Conservation (phyloP, 2,888 invertebrate genomes). For the Metacarcinus magister region DNA sequence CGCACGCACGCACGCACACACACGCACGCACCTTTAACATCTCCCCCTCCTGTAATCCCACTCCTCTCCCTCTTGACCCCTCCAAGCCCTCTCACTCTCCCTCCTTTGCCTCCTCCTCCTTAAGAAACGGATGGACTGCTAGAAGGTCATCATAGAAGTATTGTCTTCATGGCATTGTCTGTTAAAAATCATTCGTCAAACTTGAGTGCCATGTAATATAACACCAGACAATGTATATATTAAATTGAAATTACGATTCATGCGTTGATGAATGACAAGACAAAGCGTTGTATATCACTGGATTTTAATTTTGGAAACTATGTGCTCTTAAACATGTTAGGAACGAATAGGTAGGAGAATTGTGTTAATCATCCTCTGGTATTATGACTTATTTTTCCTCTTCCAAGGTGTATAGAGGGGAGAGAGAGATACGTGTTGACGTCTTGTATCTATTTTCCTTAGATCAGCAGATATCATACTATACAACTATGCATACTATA, state of each 20-base stretch:
- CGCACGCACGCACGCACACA: slow-evolving; percentile 10
- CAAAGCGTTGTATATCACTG: no score
- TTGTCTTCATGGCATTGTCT: neutral
- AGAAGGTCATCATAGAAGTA: slow-evolving; percentile 18
- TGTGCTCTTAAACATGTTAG: no score
- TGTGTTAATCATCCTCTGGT: no score
- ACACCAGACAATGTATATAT: neutral
- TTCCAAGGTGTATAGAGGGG: no score
- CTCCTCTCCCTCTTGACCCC: slow-evolving; percentile 43
- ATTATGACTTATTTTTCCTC: no score
- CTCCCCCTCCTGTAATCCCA: slow-evolving; percentile 9
- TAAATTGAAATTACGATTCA: neutral
- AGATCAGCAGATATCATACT: no score
- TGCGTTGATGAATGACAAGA: neutral
- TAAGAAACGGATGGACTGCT: neutral
- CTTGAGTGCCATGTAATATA: neutral
- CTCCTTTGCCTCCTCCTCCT: slow-evolving; percentile 32
- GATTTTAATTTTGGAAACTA: no score
- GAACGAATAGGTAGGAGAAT: no score
- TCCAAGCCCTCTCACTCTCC: neutral
- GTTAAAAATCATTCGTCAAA: neutral
- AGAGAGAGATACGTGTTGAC: no score
- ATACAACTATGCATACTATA: no score
- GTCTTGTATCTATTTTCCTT: no score
- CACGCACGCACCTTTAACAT: slow-evolving; percentile 51